phyloP scores from a whole-genome alignment of 2,888 invertebrate genomes.

The Pedicia rivosa region DNA sequence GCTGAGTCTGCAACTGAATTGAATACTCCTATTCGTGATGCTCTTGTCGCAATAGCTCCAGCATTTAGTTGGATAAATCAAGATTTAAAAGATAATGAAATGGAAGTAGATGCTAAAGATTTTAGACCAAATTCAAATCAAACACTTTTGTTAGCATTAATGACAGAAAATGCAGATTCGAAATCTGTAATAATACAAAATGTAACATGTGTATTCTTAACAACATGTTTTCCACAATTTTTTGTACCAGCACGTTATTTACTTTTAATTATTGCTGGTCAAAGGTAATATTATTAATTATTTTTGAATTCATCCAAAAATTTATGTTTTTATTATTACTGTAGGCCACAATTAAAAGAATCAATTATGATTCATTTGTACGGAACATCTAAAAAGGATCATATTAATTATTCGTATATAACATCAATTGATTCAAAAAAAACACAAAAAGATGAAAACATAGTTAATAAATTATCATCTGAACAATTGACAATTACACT shows the following conservation, averaged over 20 bases:
- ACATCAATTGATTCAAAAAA: conserved; percentile 27
- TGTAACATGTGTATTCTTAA: conserved; percentile 67
- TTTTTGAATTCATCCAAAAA: no score
- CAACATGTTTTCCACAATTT: conserved; percentile 63
- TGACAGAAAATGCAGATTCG: conserved; percentile 57
- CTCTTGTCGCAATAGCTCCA: conserved; percentile 48
- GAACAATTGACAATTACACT: conserved; percentile 33
- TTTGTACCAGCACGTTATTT: conserved; percentile 72
- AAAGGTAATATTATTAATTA: conserved; percentile 40
- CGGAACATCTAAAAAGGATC: conserved; percentile 43
- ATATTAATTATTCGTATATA: conserved; percentile 31
- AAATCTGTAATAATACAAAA: conserved; percentile 66
- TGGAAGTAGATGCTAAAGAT: conserved; percentile 18
- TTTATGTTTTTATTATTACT: background rate
- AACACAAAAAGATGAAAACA: conserved; percentile 12
- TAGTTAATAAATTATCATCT: conserved; percentile 20
- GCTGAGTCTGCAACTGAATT: conserved; percentile 32
- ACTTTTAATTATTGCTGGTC: conserved; percentile 67
- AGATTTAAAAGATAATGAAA: conserved; percentile 8
- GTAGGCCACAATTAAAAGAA: conserved; percentile 26
- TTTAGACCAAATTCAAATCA: conserved; percentile 29
- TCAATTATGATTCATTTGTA: conserved; percentile 37
- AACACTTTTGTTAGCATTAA: conserved; percentile 41
- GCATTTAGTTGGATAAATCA: conserved; percentile 36
- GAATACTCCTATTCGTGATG: conserved; percentile 49